Base-by-base conservation (phyloP, 2,888 invertebrate genomes). In the Phyllotreta striolata region DNA sequence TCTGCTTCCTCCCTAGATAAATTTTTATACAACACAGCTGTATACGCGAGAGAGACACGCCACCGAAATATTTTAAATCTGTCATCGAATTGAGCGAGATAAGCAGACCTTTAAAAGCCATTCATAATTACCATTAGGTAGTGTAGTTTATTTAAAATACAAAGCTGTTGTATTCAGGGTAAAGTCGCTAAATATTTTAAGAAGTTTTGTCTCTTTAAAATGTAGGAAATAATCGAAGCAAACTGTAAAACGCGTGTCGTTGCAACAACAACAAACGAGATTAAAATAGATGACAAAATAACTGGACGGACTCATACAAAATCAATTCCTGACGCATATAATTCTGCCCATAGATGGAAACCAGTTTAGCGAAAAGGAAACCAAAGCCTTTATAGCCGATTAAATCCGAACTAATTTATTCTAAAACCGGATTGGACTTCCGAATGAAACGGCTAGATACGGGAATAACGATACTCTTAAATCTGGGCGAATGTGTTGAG, bases 401-500 rank as follows among this genome's bases (percentile, higher is more conserved):
- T 74, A 74, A 76, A 76, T 77, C 73, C 73, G 72, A 72, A 74
- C 76, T 78, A 77, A 77, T 77, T 77, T 76, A 76, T 78, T 76
- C 77, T 70, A 65, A 75, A 77, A 75, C 74, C 73, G 77, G 75
- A 75, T 75, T 74, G 70, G 67, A 78, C 77, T 78, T 78, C 78
- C 78, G 77, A 78, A 73, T 74, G 71, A 77, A 77, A 77, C 76
- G 24, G 72, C 72, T 73, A 70, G 72, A 73, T 77, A 77, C 70
- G 74, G 68, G 66, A 73, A 74, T 79, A 79, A 79, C 78, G 78
- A 79, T 74, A 75, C 73, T 74, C 74, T 76, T 79, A 79, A 78
- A 78, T 79, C 76, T 76, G 72, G 74, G 76, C 72, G 68, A 70
- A 66, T 67, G 69, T 71, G 69, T 73, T 69, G 49, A 39, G 56